phyloP scores from a whole-genome alignment of 2,888 invertebrate genomes.

The Vandiemenella viatica region DNA sequence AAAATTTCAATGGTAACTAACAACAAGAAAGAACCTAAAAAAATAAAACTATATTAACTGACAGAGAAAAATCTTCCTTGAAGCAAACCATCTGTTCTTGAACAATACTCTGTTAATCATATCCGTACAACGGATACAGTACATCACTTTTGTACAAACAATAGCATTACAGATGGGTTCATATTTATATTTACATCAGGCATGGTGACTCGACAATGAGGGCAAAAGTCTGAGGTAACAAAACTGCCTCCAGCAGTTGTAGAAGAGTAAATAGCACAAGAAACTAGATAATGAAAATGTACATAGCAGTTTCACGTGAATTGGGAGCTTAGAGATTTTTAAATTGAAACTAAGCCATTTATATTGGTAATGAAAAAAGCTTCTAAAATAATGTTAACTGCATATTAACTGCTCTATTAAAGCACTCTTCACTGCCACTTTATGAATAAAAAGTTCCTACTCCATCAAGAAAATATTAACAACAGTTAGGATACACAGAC shows the following conservation, averaged over 20 bases:
- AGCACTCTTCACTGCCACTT: too few relatives aligned
- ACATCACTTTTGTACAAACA: slow-evolving; percentile 14
- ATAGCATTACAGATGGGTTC: slow-evolving; percentile 15
- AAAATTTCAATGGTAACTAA: neutral
- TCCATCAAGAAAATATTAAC: too few relatives aligned
- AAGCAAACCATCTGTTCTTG: slow-evolving; percentile 6
- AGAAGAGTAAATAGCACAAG: too few relatives aligned
- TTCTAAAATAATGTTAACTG: too few relatives aligned
- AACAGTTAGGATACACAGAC: too few relatives aligned
- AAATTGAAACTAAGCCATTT: too few relatives aligned
- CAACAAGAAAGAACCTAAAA: neutral
- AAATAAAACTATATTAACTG: slow-evolving; percentile 1
- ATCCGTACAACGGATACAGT: slow-evolving; percentile 13
- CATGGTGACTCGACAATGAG: slow-evolving; percentile 13
- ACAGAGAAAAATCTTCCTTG: neutral
- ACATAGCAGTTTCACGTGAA: too few relatives aligned
- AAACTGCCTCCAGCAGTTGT: slow-evolving; percentile 8
- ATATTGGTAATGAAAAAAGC: too few relatives aligned
- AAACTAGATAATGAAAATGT: too few relatives aligned
- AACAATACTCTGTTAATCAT: slow-evolving; percentile 7
- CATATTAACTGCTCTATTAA: too few relatives aligned
- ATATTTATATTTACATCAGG: slow-evolving; percentile 14
- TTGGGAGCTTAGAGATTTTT: too few relatives aligned
- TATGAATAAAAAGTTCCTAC: too few relatives aligned
- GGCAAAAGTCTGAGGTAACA: slow-evolving; percentile 15